Base-by-base conservation (phyloP, 92 coral and sea anemone genomes). In the Paramuricea clavata region DNA sequence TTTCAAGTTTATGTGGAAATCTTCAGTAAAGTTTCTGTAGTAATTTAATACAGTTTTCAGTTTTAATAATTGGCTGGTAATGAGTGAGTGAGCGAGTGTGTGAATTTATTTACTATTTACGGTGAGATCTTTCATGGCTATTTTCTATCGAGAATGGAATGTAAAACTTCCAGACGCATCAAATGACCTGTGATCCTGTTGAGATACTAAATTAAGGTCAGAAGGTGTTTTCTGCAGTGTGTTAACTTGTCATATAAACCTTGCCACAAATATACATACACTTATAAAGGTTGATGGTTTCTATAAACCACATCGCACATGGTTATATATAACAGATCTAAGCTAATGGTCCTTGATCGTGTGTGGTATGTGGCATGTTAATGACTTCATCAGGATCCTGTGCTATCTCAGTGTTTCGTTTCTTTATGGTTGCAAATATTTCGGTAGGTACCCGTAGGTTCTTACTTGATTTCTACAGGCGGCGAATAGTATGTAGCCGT, bases 81-180 rank as follows among this genome's bases (percentile, higher is more conserved):
- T 65, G 72, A 65, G 5, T 21, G 62, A 54, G 52, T 22, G 30
- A 15, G 22, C 16, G 28, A 27, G 41, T 27, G 39, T 31, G n/a
- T 31, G 62, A 54, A 54, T 65, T 16, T n/a, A n/a, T n/a, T n/a
- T 65, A 26, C 72, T 15, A 65, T 76, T 52, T 49, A 30, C 36
- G 39, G 23, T 28, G 42, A 10, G 9, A 54, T 31, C 67, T 28
- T 49, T 76, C 23, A 52, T 11, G 9, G 28, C 47, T 2, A 49
- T 52, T 52, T 76, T 31, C 59, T 52, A 9, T 28, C 25, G 68
- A n/a, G 49, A 76, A 72, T 28, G 78, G 78, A 76, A 76, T 76
- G 67, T 41, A 17, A 27, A 76, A 76, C 34, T 54, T 54, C 27
- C 82, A 76, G 82, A 76, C 82, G 44, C 47, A 76, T 52, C 68